phyloP scores from a whole-genome alignment of 2,113 vertebrate species.

The Microcebus murinus region DNA sequence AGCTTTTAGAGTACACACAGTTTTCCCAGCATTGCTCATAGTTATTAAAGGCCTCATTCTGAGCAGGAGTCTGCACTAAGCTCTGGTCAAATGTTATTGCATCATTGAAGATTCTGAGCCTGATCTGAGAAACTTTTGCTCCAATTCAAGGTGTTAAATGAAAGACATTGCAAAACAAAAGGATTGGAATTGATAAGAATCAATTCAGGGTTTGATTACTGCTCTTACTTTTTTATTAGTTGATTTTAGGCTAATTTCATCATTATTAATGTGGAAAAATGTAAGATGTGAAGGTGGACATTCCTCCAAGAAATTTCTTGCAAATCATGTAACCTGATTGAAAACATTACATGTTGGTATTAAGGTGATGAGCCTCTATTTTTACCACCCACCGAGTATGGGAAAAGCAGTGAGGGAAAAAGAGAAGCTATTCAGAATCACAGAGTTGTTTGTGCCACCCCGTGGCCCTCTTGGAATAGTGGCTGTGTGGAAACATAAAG shows the following conservation, averaged over 20 bases:
- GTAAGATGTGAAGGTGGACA: neutral
- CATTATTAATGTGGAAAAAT: neutral
- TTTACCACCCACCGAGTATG: neutral
- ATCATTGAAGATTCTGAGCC: neutral
- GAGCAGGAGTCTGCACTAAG: neutral
- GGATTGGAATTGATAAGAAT: neutral
- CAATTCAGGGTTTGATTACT: neutral
- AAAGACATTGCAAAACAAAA: neutral
- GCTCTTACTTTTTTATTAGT: neutral
- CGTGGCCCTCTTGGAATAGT: neutral
- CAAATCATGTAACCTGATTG: neutral
- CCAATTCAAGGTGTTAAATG: neutral
- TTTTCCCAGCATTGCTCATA: neutral
- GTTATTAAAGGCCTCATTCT: neutral
- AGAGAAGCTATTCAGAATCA: constrained; percentile 27
- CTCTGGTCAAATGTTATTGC: neutral
- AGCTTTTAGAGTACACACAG: neutral
- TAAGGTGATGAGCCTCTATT: neutral
- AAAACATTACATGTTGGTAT: constrained; percentile 16
- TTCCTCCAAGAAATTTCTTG: neutral
- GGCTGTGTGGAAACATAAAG: constrained; percentile 39
- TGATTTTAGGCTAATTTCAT: neutral
- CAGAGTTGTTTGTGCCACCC: neutral
- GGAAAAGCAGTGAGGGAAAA: neutral
- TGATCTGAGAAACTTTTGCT: neutral